A percentile compares a stretch with the other conserved stretches of the same genome.
Conservation (phyloP, 2,113 vertebrate species). For the Sigmodon hispidus region DNA sequence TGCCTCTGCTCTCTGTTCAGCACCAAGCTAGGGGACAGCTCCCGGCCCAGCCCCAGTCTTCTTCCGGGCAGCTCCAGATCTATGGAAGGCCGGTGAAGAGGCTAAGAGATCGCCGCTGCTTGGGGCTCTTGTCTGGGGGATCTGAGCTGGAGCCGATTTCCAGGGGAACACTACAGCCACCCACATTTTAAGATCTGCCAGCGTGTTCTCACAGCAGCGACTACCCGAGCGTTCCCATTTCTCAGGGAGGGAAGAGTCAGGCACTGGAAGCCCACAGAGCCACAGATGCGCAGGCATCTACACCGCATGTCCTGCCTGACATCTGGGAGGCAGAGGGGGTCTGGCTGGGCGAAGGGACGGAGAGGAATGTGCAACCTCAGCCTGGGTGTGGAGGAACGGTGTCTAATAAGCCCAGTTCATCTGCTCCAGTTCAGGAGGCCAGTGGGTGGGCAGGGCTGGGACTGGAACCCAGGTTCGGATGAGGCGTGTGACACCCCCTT, state of each 20-base stretch:
- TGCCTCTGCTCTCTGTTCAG: neutral
- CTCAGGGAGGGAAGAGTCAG: slow-evolving; percentile 42
- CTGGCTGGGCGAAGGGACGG: neutral
- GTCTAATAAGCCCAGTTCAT: neutral
- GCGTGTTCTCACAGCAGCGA: neutral
- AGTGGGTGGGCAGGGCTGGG: neutral
- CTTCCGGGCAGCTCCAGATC: fast-evolving
- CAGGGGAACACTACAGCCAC: neutral
- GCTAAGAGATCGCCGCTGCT: neutral
- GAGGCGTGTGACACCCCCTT: too few relatives aligned
- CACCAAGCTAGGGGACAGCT: slow-evolving; percentile 64
- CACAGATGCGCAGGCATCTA: too few relatives aligned
- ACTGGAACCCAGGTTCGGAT: neutral
- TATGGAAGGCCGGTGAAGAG: fast-evolving
- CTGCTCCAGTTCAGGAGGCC: neutral
- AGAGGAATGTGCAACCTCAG: neutral
- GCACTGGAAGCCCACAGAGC: neutral
- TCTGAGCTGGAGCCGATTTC: neutral
- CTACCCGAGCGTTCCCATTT: slow-evolving; percentile 46
- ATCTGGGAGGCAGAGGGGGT: neutral
- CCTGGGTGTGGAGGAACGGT: neutral
- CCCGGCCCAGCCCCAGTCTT: fast-evolving
- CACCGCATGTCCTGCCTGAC: neutral
- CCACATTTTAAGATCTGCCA: neutral
- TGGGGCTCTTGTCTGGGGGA: neutral